phyloP scores from a whole-genome alignment of 2,113 vertebrate genomes.

The Periophthalmus modestus region DNA sequence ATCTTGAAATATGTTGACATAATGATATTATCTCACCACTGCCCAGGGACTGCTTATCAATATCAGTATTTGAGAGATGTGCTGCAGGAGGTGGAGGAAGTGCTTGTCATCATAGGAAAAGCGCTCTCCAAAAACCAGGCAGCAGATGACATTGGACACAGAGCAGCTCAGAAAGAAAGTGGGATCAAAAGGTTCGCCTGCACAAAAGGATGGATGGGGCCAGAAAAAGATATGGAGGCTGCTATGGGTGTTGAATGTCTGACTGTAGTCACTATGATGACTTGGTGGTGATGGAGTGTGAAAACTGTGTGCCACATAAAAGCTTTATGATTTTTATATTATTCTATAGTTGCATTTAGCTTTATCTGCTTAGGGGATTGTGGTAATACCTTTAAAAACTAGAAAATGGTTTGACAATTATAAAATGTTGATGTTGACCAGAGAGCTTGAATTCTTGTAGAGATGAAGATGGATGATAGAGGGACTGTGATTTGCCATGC shows the following conservation, averaged over 20 bases:
- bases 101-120: conserved; percentile 73
- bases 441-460: too few species aligned
- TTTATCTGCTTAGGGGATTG: background rate
- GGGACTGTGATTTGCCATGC: too few species aligned
- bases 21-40: conserved; percentile 33
- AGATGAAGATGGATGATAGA: too few species aligned
- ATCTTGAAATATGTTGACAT: background rate
- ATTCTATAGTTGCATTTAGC: background rate
- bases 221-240: background rate
- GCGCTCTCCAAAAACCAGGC: conserved; percentile 76
- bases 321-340: background rate
- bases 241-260: background rate
- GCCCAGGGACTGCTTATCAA: conserved; percentile 62
- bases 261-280: background rate
- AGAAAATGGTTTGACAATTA: background rate
- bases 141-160: conserved; percentile 80
- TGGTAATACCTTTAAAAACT: background rate
- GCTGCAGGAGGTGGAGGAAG: conserved; percentile 70
- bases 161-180: conserved; percentile 64
- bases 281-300: background rate
- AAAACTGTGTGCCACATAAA: background rate
- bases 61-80: conserved; percentile 22
- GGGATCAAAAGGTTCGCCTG: conserved; percentile 72
- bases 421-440: background rate
- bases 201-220: background rate